Base-by-base conservation (phyloP, 2,113 vertebrate genomes). In the Haemorhous mexicanus region DNA sequence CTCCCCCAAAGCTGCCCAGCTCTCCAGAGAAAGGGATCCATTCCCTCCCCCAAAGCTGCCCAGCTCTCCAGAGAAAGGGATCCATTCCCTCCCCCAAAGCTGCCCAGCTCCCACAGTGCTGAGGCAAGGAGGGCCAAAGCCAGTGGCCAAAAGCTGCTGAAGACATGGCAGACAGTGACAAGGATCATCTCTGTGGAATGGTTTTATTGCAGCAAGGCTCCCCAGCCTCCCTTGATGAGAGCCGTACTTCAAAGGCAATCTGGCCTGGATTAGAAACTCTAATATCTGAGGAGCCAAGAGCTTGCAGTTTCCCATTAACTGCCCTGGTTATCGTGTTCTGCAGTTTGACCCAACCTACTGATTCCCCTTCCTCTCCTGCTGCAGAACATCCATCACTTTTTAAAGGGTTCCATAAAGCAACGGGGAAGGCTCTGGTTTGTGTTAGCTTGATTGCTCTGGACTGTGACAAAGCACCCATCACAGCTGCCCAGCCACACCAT, bases 401-500 rank as follows among this genome's bases (percentile, higher is more conserved):
- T 87, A 91, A 95, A 94, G 93, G 87, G 73, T 63, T 89, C 78
- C 74, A 78, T 15, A 78, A 64, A 95, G 86, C 86, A 33, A 10
- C 62, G 44, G 66, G 84, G 43, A 58, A 50, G 87, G 89, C 27
- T 95, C 96, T 97, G 95, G 44, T 94, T 95, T 95, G 77, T 89
- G 84, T 97, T 68, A 94, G 74, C 66, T 16, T 64, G 84, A 95
- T 91, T 68, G 77, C 94, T 82, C 12, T 6, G 47, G 96, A 69
- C 91, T 95, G 90, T 75, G 91, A 95, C 89, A 94, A 93, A 96
- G 95, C 84, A 52, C 95, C 94, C 95, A 95, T 89, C 95, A 82
- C 81, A 76, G 81, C 78, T 82, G 93, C 91, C 81, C 55, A 87
- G 91, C 84, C 74, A 53, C 28, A 1, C 64, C n/a, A 89, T 91